phyloP scores from a whole-genome alignment of 2,888 invertebrate species.

The Acanthosepion lycidas region DNA sequence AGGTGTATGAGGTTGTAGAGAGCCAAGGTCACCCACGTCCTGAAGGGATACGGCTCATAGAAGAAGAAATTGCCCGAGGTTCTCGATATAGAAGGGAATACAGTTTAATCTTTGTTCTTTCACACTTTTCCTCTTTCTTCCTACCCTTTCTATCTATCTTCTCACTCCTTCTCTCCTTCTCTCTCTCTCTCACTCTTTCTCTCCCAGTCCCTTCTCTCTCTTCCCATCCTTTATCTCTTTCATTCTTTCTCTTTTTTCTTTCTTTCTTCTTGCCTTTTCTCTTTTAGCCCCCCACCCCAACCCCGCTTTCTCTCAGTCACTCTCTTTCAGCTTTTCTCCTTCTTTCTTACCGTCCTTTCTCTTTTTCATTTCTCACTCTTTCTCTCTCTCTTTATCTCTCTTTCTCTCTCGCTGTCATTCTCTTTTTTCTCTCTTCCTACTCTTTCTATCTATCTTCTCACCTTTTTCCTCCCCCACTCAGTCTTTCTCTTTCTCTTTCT shows the following conservation, averaged over 20 bases:
- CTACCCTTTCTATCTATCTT: too few relatives aligned
- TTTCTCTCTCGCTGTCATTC: background rate
- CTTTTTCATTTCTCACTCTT: too few relatives aligned
- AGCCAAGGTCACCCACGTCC: too few relatives aligned
- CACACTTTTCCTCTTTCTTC: too few relatives aligned
- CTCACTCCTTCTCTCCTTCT: background rate
- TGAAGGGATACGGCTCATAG: too few relatives aligned
- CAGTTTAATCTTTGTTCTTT: too few relatives aligned
- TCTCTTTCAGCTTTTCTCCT: background rate
- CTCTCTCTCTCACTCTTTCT: background rate
- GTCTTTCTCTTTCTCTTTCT: background rate
- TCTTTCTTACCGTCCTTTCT: background rate
- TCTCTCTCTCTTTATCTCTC: background rate
- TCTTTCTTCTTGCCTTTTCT: background rate
- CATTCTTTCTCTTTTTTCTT: background rate
- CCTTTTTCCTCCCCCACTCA: background rate
- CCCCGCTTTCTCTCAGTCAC: background rate
- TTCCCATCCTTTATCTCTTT: too few relatives aligned
- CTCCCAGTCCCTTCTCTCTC: background rate
- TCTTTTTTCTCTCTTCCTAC: background rate
- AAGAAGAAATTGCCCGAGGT: too few relatives aligned
- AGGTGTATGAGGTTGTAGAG: too few relatives aligned
- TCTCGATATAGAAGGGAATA: too few relatives aligned
- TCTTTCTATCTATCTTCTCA: too few relatives aligned
- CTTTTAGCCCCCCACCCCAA: background rate